Evolutionary conservation across 2,797 vertebrate genomes (phyloP), one percentile per base, ranked within the genome.

Genomic region (Galaxias olidus): DNA sequence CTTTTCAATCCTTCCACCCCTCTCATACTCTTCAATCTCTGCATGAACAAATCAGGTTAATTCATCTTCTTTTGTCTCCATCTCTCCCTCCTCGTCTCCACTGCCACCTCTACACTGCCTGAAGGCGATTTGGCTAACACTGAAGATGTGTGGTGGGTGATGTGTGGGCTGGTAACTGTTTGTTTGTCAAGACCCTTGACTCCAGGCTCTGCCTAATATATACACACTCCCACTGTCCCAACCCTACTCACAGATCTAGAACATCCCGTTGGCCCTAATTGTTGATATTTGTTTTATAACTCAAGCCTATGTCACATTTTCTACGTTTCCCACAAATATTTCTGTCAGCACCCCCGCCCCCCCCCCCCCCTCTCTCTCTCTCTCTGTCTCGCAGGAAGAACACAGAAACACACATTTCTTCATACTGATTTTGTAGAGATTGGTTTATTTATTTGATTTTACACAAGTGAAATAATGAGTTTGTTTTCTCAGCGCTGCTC

Each of bases 381-480:
- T 62, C 17, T 20, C 19, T 53, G 15, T 53, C 51, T 75, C 40
- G 50, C 8, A 47, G 9, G 13, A 45, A 61, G 11, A 44, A 46
- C 42, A 54, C 10, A 61, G n/a, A 59, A 9, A 46, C 9, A 45
- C 57, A 19, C 17, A 40, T 6, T 12, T 60, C 12, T 9, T 69
- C 69, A 44, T 40, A 65, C 75, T 65, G 50, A 42, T 84, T 84
- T 81, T 73, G 10, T 57, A n/a, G 2, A 73, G 71, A 47, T 67
- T 58, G 62, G 47, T 65, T 8, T 82, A 81, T 84, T 89, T 87
- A 80, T 85, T 87, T 88, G 82, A 47, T 44, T 76, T 74, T 64
- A 59, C 77, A 66, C 75, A 51, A 72, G 53, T 79, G 81, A 84
- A 82, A 81, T 72, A 85, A 88, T 84, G 68, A 78, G 81, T 81